phyloP scores from a whole-genome alignment of 2,888 invertebrate species.

The Anoplius nigerrimus region DNA sequence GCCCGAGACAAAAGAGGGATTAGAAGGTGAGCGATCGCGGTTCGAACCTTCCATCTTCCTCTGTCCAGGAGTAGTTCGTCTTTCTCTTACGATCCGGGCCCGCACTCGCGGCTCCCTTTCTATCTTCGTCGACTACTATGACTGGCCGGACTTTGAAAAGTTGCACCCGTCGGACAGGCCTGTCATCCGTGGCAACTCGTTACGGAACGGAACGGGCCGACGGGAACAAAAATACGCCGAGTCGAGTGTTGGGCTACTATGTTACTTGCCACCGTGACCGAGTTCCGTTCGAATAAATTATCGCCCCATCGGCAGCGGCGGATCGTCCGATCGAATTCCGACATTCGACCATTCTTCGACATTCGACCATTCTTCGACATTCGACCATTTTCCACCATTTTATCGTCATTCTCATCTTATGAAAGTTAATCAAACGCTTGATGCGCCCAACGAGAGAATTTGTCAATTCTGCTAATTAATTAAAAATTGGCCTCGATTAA shows the following conservation, averaged over 20 bases:
- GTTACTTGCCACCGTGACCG: constrained; percentile 57
- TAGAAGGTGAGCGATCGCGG: constrained; percentile 38
- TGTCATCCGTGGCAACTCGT: constrained; percentile 59
- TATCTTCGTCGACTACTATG: constrained; percentile 45
- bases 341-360: no score
- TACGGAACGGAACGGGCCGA: constrained; percentile 45
- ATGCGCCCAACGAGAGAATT: no score
- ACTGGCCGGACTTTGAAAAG: constrained; percentile 68
- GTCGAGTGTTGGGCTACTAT: constrained; percentile 44
- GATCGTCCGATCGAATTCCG: no score
- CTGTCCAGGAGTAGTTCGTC: no score
- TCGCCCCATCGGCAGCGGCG: constrained; percentile 26
- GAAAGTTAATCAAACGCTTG: no score
- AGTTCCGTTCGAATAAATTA: constrained; percentile 54
- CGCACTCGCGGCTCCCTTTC: constrained; percentile 26
- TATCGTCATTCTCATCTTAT: no score
- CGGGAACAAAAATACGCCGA: constrained; percentile 52
- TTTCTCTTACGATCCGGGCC: constrained; percentile 10
- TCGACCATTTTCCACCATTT: no score
- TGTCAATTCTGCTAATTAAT: no score
- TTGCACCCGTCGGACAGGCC: constrained; percentile 68
- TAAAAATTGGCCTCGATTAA: no score
- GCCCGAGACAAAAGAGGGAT: neutral
- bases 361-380: no score
- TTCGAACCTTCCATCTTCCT: constrained; percentile 42